Evolutionary conservation across 2,113 vertebrate species (phyloP).

Genomic region (Corythornis cristatus): DNA sequence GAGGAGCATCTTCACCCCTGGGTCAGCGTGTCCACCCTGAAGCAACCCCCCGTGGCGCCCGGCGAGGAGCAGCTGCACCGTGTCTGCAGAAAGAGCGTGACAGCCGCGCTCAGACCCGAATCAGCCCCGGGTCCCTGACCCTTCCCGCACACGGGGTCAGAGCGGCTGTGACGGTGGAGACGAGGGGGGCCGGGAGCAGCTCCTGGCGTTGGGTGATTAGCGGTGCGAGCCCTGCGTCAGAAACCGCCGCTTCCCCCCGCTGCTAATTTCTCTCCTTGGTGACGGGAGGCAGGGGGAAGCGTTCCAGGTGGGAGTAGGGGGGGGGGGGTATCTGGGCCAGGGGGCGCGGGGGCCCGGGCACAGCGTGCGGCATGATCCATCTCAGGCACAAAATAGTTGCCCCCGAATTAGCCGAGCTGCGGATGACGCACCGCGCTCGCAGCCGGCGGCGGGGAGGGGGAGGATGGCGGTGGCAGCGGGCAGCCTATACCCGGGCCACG

Average conservation of each 20-base stretch:
- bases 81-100: background rate
- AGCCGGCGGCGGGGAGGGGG: background rate
- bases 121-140: background rate
- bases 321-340: background rate
- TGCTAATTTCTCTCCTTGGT: conserved; percentile 33
- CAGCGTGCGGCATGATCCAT: background rate
- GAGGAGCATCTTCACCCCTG: background rate
- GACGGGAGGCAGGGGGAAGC: background rate
- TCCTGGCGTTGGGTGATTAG: background rate
- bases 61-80: background rate
- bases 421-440: background rate
- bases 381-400: background rate
- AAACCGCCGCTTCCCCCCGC: background rate
- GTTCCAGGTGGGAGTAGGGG: background rate
- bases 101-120: background rate
- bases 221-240: conserved; percentile 13
- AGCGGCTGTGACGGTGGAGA: background rate
- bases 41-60: background rate
- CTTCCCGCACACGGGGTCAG: background rate
- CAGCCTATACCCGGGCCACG: background rate
- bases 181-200: background rate
- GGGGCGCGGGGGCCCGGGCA: background rate
- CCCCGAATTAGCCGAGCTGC: background rate
- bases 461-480: background rate
- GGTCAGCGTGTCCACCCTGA: background rate